Base-by-base conservation (phyloP, 2,797 vertebrate species). In the Sebastes steindachneri region DNA sequence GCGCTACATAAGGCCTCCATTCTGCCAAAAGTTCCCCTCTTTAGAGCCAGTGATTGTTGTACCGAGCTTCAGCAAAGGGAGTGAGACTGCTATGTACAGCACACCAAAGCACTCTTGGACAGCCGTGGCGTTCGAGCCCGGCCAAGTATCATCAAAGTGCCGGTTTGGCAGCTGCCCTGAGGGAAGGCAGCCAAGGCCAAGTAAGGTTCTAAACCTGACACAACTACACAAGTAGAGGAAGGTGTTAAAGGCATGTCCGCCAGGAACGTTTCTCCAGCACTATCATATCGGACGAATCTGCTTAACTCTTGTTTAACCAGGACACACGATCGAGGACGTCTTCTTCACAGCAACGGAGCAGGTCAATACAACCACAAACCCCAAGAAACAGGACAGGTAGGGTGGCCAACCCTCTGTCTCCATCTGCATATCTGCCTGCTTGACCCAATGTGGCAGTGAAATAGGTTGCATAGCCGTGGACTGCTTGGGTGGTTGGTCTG, bases 121-220 rank as follows among this genome's bases (percentile, higher is more conserved):
- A 86, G 82, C 75, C 58, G 23, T 60, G 67, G 73, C 17, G 78
- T 58, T 87, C 65, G 29, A 53, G 70, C 77, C 64, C 68, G 29
- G 89, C 88, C 88, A 93, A 92, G 74, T 77, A 83, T 85, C 85
- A 87, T 93, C 85, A 88, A 91, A 94, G 93, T 90, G 84, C 81
- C 35, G 53, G 70, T 91, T 91, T 94, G 92, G 92, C 93, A 89
- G 88, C 78, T 60, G 80, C 82, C 71, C 75, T 68, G 60, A 75
- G 81, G 84, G 82, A 86, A 75, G 17, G 17, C 41, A 58, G 87
- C 92, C 91, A 93, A 88, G 82, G 88, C 85, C 82, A 85, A 82
- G 80, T 8, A 58, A 82, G 82, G 79, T 80, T 84, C 81, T 74
- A 79, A 90, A 91, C 92, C 90, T 82, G 82, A 92, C 82, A 89